phyloP scores from a whole-genome alignment of 2,888 invertebrate species.

The Serrognathus titanus region DNA sequence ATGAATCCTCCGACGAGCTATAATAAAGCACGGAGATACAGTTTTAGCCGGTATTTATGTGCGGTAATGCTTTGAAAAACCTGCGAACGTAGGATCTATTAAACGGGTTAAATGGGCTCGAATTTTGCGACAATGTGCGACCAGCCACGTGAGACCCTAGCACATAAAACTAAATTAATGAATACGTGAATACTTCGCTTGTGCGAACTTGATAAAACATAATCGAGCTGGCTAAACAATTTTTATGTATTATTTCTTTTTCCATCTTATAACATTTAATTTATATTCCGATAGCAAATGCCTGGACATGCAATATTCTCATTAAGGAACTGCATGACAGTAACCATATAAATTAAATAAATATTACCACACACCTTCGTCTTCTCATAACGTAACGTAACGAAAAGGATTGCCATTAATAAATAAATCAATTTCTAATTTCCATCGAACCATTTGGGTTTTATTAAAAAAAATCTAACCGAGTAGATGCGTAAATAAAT shows the following conservation, averaged over 20 bases:
- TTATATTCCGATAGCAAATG: too few relatives aligned
- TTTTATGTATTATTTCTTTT: neutral
- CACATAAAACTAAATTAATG: slow-evolving; percentile 13
- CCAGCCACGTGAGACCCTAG: neutral
- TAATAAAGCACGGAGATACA: slow-evolving; percentile 20
- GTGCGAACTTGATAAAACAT: slow-evolving; percentile 4
- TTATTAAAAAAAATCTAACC: too few relatives aligned
- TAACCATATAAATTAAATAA: too few relatives aligned
- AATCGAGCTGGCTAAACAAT: neutral
- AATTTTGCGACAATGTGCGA: slow-evolving; percentile 17
- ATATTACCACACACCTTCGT: too few relatives aligned
- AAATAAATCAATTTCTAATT: too few relatives aligned
- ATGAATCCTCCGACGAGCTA: slow-evolving; percentile 14
- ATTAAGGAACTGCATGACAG: too few relatives aligned
- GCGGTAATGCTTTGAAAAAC: slow-evolving; percentile 14
- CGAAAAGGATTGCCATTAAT: too few relatives aligned
- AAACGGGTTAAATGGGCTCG: slow-evolving; percentile 19
- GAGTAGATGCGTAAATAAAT: too few relatives aligned
- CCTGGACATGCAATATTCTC: too few relatives aligned
- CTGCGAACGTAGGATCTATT: slow-evolving; percentile 19
- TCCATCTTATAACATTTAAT: too few relatives aligned
- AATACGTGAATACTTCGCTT: slow-evolving; percentile 12
- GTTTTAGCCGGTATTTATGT: slow-evolving; percentile 19
- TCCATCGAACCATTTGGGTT: too few relatives aligned
- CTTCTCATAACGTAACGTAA: too few relatives aligned